A percentile compares a stretch with the other conserved stretches of the same genome.
Conservation (phyloP, 2,797 vertebrate species). For the Adelosebastes latens region DNA sequence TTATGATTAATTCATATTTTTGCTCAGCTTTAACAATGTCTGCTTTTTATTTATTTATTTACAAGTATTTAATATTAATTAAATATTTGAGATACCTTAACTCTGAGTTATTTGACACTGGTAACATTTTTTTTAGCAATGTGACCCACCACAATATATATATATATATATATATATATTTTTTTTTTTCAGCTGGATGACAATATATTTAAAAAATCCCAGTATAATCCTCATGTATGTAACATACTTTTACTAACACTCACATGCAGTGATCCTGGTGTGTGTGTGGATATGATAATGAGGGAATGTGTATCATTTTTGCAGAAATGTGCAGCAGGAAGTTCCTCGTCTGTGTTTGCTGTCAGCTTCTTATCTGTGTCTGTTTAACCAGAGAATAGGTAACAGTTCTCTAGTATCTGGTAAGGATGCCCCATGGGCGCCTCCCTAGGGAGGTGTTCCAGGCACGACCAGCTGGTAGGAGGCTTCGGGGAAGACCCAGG, state of each 20-base stretch:
- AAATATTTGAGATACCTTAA: too few species aligned
- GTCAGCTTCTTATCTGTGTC: background rate
- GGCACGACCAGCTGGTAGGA: too few species aligned
- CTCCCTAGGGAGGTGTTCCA: too few species aligned
- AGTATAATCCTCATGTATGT: background rate
- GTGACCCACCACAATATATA: background rate
- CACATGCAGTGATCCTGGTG: background rate
- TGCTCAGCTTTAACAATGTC: background rate
- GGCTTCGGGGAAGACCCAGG: too few species aligned
- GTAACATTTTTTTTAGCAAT: background rate
- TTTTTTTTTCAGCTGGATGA: background rate
- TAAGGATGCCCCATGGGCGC: too few species aligned
- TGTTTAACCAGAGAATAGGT: constrained; percentile 1
- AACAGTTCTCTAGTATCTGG: too few species aligned
- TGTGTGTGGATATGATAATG: background rate
- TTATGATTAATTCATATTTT: background rate
- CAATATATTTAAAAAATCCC: background rate
- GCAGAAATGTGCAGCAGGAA: background rate
- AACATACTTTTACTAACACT: background rate
- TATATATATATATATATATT: too few species aligned
- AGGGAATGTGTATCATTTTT: background rate
- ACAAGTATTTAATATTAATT: background rate
- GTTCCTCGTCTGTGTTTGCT: background rate
- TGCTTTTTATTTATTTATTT: background rate
- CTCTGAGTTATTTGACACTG: too few species aligned